phyloP scores from a whole-genome alignment of 2,888 invertebrate species.

The Pheosia tremula region DNA sequence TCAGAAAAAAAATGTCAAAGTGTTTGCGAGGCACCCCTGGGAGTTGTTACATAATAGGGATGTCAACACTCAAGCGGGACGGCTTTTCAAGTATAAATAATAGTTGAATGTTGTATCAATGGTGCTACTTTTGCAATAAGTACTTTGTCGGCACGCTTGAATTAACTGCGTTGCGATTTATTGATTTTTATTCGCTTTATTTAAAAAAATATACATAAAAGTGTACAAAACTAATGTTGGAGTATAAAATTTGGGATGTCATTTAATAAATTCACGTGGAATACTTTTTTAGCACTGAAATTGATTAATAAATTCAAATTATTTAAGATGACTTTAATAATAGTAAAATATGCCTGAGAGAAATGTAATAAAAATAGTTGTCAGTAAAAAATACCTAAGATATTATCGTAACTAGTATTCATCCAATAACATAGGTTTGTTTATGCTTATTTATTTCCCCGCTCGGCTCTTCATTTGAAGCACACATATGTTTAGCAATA shows the following conservation, averaged over 20 bases:
- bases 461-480: neutral
- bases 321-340: too few species aligned
- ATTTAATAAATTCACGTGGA: too few species aligned
- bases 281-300: too few species aligned
- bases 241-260: too few species aligned
- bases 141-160: constrained; percentile 76
- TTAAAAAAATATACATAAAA: too few species aligned
- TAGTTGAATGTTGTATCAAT: constrained; percentile 60
- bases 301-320: too few species aligned
- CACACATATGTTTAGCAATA: constrained; percentile 40
- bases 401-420: neutral
- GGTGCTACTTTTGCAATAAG: constrained; percentile 52
- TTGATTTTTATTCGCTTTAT: constrained; percentile 56
- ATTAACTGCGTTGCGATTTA: constrained; percentile 63
- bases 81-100: constrained; percentile 79
- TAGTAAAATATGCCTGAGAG: too few species aligned
- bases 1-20: constrained; percentile 67
- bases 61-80: constrained; percentile 78
- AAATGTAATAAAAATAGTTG: too few species aligned
- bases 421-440: neutral
- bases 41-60: constrained; percentile 78
- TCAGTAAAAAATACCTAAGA: too few species aligned
- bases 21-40: constrained; percentile 67
- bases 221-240: too few species aligned
- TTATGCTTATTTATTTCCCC: neutral